Evolutionary conservation across 2,797 vertebrate species (phyloP).

Genomic region (Phrynocephalus guinanensis): DNA sequence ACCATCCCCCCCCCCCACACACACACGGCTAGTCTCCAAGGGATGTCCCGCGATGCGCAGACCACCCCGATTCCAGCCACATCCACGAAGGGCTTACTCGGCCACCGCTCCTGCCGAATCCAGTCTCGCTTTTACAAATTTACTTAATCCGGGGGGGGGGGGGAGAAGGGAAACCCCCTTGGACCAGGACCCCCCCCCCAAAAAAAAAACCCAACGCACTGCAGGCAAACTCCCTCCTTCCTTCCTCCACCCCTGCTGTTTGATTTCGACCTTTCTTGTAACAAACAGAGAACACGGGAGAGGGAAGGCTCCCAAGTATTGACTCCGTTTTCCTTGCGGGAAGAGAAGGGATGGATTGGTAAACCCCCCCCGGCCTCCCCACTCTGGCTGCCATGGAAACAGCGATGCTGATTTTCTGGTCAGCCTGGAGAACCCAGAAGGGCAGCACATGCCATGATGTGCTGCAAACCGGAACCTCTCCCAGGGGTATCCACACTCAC

Average conservation of each 20-base stretch:
- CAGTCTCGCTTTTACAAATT: not conserved
- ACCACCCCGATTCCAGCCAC: not conserved
- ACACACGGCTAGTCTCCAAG: too few relatives aligned
- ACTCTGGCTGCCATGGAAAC: conserved; percentile 14
- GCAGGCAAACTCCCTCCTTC: not conserved
- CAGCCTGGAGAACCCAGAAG: not conserved
- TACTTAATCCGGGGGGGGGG: not conserved
- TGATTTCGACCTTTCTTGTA: too few relatives aligned
- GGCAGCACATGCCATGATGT: not conserved
- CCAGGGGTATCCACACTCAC: too few relatives aligned
- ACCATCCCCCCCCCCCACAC: too few relatives aligned
- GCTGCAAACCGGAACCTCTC: too few relatives aligned
- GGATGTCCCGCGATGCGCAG: too few relatives aligned
- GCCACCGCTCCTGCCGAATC: not conserved
- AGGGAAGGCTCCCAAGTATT: too few relatives aligned
- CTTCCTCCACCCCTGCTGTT: not conserved
- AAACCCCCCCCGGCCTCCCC: too few relatives aligned
- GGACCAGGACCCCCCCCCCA: not conserved
- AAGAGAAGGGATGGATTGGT: not conserved
- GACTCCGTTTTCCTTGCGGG: too few relatives aligned
- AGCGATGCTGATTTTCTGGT: not conserved
- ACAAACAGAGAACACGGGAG: not conserved
- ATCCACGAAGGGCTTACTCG: not conserved
- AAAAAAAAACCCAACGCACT: not conserved
- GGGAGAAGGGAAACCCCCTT: not conserved